Base-by-base conservation (phyloP, 1,140 invertebrate species). In the Luehdorfia chinensis region DNA sequence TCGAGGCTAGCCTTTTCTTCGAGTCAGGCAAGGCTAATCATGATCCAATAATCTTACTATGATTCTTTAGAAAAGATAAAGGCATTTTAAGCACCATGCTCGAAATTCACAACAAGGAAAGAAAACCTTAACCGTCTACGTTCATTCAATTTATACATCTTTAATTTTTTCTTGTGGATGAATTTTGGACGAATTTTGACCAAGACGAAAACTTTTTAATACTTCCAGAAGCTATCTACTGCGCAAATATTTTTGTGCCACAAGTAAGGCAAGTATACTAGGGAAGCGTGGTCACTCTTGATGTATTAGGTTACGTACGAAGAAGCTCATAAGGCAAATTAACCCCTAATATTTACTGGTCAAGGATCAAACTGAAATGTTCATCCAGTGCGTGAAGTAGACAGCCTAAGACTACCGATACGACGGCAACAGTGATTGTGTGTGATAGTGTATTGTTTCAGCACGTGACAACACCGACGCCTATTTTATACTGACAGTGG, bases 391-490 rank as follows among this genome's bases (percentile, higher is more conserved):
- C 69, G 70, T 64, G 62, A 69, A 74, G 66, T 66, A 63, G 72
- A 71, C 65, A 62, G 61, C 65, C 66, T 60, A 67, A 63, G 70
- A 76, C 67, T 70, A 60, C 62, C 64, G 75, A 78, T 77, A 74
- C 73, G 59, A 64, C 61, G 74, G 72, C 77, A 74, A 78, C 77
- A 75, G 69, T 76, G 72, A 84, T 74, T 79, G 72, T 64, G 67
- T n/a, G n/a, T n/a, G n/a, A n/a, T n/a, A n/a, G n/a, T n/a, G 74
- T 76, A 81, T 84, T 80, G 77, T 84, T 84, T 63, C 60, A 63
- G 47, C 49, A 63, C 66, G 62, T 74, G 72, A 76, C 75, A 70
- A 77, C 68, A 64, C 63, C 73, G 53, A 54, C 60, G 65, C 75
- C n/a, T 81, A 84, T 81, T 81, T 84, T 84, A 84, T 77, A 79